Percentiles rank a stretch among this genome's conserved stretches.
phyloP scores from a whole-genome alignment of 2,888 invertebrate species.

The Darwinula stevensoni region DNA sequence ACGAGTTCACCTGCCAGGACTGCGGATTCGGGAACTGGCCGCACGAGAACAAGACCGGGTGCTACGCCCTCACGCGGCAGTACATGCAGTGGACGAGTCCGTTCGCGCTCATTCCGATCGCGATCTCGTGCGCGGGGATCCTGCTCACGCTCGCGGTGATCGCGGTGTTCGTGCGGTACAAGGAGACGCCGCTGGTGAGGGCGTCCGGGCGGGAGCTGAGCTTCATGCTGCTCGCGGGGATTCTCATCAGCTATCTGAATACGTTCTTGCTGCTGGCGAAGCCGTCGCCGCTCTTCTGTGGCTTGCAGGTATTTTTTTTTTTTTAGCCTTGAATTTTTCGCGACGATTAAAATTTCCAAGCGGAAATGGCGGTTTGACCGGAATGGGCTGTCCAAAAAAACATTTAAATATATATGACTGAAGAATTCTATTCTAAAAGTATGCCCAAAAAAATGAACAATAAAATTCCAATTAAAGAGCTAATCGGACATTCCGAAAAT shows the following conservation, averaged over 20 bases:
- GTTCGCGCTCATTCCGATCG: slow-evolving; percentile 30
- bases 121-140: slow-evolving; percentile 31
- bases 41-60: slow-evolving; percentile 26
- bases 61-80: slow-evolving; percentile 27
- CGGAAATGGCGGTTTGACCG: too few species aligned
- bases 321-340: too few species aligned
- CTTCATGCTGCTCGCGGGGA: slow-evolving; percentile 37
- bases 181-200: slow-evolving; percentile 33
- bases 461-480: too few species aligned
- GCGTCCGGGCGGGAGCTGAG: slow-evolving; percentile 46
- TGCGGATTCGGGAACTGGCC: slow-evolving; percentile 33
- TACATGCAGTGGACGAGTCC: slow-evolving; percentile 26
- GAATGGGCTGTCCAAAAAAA: too few species aligned
- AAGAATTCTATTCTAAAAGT: too few species aligned
- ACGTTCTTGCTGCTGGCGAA: slow-evolving; percentile 36
- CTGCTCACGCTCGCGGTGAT: slow-evolving; percentile 27
- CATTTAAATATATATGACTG: too few species aligned
- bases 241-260: slow-evolving; percentile 34
- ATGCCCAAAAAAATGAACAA: too few species aligned
- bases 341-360: too few species aligned
- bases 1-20: slow-evolving; percentile 30
- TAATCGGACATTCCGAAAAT: too few species aligned
- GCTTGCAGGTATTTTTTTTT: too few species aligned
- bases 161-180: slow-evolving; percentile 27
- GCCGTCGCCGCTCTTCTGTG: slow-evolving; percentile 31